phyloP scores from a whole-genome alignment of 2,888 invertebrate genomes.

The Exocentrus adspersus region DNA sequence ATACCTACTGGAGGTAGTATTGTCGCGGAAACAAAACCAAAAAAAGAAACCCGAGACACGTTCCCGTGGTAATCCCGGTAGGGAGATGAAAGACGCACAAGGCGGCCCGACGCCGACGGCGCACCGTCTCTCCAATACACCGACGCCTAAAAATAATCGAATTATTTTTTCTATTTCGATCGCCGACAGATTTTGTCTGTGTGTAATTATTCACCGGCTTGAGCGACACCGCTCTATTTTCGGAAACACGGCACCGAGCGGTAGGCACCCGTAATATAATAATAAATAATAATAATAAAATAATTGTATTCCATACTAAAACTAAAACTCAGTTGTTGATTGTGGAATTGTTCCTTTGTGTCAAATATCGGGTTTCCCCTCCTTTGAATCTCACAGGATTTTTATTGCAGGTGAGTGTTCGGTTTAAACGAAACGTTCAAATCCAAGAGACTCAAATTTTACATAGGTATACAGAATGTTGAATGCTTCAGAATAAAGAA shows the following conservation, averaged over 20 bases:
- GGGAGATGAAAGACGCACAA: no score
- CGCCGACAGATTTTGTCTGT: slow-evolving; percentile 27
- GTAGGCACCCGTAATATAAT: not conserved
- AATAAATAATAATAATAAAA: not conserved
- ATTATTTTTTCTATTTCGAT: slow-evolving; percentile 21
- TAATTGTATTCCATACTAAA: no score
- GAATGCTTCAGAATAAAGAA: no score
- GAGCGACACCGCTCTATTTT: slow-evolving; percentile 29
- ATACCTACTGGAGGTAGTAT: no score
- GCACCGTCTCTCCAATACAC: not conserved
- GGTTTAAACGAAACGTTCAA: no score
- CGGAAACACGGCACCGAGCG: slow-evolving; percentile 2
- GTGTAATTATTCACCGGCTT: slow-evolving; percentile 30
- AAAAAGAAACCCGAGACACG: not conserved
- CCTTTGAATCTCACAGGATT: no score
- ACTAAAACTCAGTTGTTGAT: no score
- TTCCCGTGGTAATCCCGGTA: not conserved
- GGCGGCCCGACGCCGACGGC: not conserved
- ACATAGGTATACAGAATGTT: no score
- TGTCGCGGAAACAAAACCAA: not conserved
- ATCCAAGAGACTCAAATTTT: no score
- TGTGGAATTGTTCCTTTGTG: no score
- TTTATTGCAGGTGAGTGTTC: no score
- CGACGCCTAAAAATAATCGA: slow-evolving; percentile 16
- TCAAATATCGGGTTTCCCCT: no score